Evolutionary conservation across 2,113 vertebrate genomes (phyloP), one percentile per base, ranked within the genome.

Genomic region (Ammodramus savannarum): DNA sequence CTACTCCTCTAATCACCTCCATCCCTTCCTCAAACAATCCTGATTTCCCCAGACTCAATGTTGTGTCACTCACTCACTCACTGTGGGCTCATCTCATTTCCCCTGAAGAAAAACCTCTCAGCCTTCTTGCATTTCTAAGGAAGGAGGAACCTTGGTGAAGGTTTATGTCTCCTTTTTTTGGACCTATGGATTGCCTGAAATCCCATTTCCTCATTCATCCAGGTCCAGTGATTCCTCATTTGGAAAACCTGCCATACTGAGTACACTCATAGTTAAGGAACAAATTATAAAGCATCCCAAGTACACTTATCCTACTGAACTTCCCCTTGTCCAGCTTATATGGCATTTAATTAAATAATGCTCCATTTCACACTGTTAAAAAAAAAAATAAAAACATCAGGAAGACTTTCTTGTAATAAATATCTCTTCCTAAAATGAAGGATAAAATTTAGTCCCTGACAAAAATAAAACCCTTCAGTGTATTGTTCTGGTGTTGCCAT

Each of bases 321-420:
- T 88, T 95, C 46, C 78, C 79, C 83, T 82, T 83, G 46, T 85
- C 89, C 83, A 94, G 90, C 38, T 96, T 46, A 85, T 73, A 67
- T 65, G 57, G 69, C 78, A 85, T 93, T 97, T 93, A 94, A 95
- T 96, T 97, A 96, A 96, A 97, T 85, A 96, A 96, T 84, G 86
- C 90, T 96, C 72, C 87, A 91, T 44, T 89, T 81, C 90, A 96
- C 76, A 95, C 76, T 11, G 38, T 16, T 41, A 11, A 52, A 96
- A 96, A 97, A 92, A 94, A 78, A 11, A 52, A 96, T 95, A 97
- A 92, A 94, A 78, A 76, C 38, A 93, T 32, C 67, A 71, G 32
- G 77, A 89, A 66, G 32, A 29, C 15, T 29, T 87, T 9, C 46
- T 81, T 61, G 38, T 48, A 49, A 80, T 74, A 86, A 90, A 27